A percentile compares a stretch with the other conserved stretches of the same genome.
These are phyloP conservation scores for Bos taurus DNA, from an alignment of 2,113 vertebrate species.

Conservation along the genomic window DNA sequence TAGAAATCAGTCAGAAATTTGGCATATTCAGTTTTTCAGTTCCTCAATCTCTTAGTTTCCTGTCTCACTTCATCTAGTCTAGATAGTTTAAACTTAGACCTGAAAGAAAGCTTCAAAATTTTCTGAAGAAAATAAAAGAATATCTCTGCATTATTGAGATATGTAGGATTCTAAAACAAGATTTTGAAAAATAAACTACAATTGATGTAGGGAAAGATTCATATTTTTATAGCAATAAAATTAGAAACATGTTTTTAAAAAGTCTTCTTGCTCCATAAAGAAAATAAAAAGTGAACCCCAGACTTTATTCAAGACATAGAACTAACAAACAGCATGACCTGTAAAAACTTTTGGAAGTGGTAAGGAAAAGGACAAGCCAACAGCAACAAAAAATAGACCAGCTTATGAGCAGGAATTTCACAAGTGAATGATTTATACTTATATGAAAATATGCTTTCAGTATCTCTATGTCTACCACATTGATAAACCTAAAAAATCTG, in stretches of 20 bases:
- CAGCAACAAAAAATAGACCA: background rate
- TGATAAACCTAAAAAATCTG: background rate
- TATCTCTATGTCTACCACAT: background rate
- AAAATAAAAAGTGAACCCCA: background rate
- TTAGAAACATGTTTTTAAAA: background rate
- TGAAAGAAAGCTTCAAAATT: background rate
- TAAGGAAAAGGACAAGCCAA: background rate
- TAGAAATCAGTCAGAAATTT: background rate
- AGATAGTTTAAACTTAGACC: background rate
- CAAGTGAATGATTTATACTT: background rate
- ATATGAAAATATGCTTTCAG: background rate
- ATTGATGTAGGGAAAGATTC: background rate
- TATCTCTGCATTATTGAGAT: background rate
- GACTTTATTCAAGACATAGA: background rate
- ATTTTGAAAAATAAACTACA: background rate
- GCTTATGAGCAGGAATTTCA: background rate
- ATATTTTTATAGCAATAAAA: background rate
- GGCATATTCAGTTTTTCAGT: background rate
- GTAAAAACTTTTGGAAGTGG: background rate
- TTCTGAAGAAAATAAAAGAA: background rate
- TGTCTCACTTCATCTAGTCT: background rate
- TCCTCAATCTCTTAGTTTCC: background rate
- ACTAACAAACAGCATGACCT: background rate
- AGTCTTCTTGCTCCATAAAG: background rate
- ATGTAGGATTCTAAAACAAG: background rate